Base-by-base conservation (phyloP, 2,797 vertebrate genomes). In the Hapalemur alaotrensis region DNA sequence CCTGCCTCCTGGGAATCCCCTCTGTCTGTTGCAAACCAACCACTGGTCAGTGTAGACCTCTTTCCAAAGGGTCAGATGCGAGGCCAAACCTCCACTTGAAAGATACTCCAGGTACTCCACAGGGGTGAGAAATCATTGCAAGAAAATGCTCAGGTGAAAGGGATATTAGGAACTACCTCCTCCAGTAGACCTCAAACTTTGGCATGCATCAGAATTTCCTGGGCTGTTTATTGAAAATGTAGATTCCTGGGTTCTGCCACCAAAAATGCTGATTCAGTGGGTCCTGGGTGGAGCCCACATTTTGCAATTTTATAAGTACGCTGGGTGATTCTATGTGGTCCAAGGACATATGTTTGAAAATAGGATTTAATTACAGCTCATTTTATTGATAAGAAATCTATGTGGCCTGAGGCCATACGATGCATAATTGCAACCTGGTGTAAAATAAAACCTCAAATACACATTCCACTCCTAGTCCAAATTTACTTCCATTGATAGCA, bases 311-410 rank as follows among this genome's bases (percentile, higher is more conserved):
- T 38, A 70, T n/a, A 80, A 82, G 23, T 5, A 89, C 57, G 17
- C 30, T 86, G 25, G 22, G 8, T 63, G n/a, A 67, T 35, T 93
- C 35, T 50, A 92, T 8, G 43, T 43, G 38, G 57, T 48, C 30
- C 25, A 82, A 84, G 50, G 12, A 50, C n/a, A 15, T 38, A 50
- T 70, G 57, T 82, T 88, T 67, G 52, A 95, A 59, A 75, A 48
- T 1, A 38, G 10, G 32, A 81, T 57, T 70, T 80, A 89, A 91
- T 84, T 32, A n/a, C 14, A 91, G 32, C 9, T 23, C 41, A 25
- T 94, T 65, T 93, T 35, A 78, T 63, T 89, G 85, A 73, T 61
- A 73, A 93, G 92, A 95, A 91, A 89, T 48, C 59, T 54, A 13
- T 85, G 50, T 61, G 81, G 2, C 35, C 11, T 1, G 5, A 94